Conservation (phyloP, 2,797 vertebrate species). For the Sitta carolinensis region DNA sequence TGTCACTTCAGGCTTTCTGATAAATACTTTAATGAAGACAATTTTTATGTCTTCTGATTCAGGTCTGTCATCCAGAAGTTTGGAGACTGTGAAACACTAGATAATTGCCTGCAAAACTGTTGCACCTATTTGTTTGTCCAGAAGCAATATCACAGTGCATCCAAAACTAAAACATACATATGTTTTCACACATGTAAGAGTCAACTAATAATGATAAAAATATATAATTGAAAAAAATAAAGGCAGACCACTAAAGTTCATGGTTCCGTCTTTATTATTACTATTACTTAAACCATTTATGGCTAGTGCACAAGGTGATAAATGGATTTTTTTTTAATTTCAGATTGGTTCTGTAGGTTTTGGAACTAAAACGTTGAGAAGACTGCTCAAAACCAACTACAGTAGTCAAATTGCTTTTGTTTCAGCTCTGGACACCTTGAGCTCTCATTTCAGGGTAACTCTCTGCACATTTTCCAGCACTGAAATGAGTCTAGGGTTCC, state of each 20-base stretch:
- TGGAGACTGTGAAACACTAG: background rate
- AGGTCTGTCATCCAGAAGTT: background rate
- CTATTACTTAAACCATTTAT: background rate
- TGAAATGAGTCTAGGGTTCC: background rate
- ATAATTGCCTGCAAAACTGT: background rate
- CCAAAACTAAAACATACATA: background rate
- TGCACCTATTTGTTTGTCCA: background rate
- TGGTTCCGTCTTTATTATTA: background rate
- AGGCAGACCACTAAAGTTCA: background rate
- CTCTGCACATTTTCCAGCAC: background rate
- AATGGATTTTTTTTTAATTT: background rate
- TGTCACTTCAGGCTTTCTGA: background rate
- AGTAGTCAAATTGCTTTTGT: background rate
- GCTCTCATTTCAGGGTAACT: background rate
- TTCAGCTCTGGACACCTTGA: background rate
- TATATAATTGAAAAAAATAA: background rate
- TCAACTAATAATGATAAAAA: background rate
- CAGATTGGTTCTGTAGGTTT: background rate
- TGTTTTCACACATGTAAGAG: background rate
- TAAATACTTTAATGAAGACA: background rate
- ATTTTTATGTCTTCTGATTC: background rate
- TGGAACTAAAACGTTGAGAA: background rate
- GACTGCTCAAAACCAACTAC: background rate
- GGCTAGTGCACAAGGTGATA: background rate
- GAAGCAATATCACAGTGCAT: background rate